Evolutionary conservation across 2,888 invertebrate species (phyloP).

Genomic region (Stenodera caucasica): DNA sequence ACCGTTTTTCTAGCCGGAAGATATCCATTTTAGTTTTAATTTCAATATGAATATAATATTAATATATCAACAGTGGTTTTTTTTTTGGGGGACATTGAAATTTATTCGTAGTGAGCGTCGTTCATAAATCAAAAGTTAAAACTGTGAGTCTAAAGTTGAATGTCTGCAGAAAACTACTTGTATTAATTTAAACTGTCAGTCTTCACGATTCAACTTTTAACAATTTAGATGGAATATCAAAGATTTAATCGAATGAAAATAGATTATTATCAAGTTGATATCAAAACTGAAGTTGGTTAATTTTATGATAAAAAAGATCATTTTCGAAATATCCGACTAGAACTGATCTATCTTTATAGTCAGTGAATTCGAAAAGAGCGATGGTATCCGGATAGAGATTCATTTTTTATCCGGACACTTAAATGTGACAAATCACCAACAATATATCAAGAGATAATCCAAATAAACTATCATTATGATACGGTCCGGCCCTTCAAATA

Average conservation of each 20-base stretch:
- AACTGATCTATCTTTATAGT: slow-evolving; percentile 18
- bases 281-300: too few species aligned
- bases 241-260: neutral
- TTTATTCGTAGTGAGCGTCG: neutral
- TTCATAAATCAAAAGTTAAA: neutral
- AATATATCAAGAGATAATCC: slow-evolving; percentile 33
- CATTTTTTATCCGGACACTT: slow-evolving; percentile 30
- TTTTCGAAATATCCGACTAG: too few species aligned
- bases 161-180: slow-evolving; percentile 13
- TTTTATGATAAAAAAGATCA: too few species aligned
- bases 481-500: slow-evolving; percentile 19
- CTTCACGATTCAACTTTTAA: neutral
- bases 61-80: neutral
- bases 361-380: slow-evolving; percentile 21
- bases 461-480: slow-evolving; percentile 32
- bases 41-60: neutral
- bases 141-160: neutral
- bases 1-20: neutral
- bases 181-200: slow-evolving; percentile 1
- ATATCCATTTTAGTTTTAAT: neutral
- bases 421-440: slow-evolving; percentile 31
- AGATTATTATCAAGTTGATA: neutral
- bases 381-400: slow-evolving; percentile 22
- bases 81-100: neutral
- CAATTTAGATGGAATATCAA: neutral